These are phyloP conservation scores for Actinia tenebrosa DNA, from an alignment of 64 coral and sea anemone genomes.

Conservation along the genomic window DNA sequence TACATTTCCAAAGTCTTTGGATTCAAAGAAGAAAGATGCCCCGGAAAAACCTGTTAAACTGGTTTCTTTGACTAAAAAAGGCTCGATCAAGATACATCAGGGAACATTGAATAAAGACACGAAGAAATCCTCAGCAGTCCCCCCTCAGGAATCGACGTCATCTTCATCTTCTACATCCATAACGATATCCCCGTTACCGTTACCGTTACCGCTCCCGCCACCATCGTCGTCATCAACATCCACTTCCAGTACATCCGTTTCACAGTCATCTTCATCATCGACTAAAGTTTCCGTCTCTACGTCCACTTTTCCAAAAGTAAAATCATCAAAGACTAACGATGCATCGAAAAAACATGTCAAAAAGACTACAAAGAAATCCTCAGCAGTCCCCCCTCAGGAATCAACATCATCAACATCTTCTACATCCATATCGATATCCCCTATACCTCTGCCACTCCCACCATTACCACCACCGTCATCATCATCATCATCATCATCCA, in stretches of 20 bases:
- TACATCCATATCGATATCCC: not conserved
- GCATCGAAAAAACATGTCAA: not conserved
- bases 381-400: not conserved
- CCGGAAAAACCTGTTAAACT: not conserved
- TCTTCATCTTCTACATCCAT: slow-evolving; percentile 4
- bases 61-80: not conserved
- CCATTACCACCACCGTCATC: not conserved
- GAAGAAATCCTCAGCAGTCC: not conserved
- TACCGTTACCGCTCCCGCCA: not conserved
- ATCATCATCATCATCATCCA: not conserved
- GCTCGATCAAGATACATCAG: not conserved
- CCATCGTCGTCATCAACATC: slow-evolving; percentile 5
- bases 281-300: not conserved
- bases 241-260: not conserved
- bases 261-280: slow-evolving; percentile 8
- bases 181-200: not conserved
- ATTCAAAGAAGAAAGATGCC: not conserved
- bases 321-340: slow-evolving; percentile 1
- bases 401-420: slow-evolving; percentile 18
- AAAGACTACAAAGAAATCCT: not conserved
- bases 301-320: not conserved
- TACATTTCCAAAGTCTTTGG: not conserved
- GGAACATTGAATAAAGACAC: not conserved
- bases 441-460: not conserved
- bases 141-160: not conserved